phyloP scores from a whole-genome alignment of 2,797 vertebrate genomes.

The Scyliorhinus canicula region DNA sequence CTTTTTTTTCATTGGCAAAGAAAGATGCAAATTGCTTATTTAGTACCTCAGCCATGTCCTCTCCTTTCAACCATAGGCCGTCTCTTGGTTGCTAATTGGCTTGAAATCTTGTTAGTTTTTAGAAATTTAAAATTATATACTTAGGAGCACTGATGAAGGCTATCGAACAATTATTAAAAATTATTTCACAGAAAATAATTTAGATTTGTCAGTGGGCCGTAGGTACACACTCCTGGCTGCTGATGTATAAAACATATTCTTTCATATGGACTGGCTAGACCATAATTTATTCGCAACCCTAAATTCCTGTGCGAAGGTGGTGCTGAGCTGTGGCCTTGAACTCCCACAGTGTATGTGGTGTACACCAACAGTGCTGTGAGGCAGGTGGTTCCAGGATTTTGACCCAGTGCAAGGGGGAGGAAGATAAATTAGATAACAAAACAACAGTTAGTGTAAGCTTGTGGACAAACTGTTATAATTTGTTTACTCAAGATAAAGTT shows the following conservation, averaged over 20 bases:
- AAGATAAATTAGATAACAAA: not conserved
- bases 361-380: no score
- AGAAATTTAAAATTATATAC: not conserved
- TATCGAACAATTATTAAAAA: not conserved
- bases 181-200: not conserved
- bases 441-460: not conserved
- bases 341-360: no score
- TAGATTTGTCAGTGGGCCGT: not conserved
- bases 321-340: no score
- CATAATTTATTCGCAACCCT: no score
- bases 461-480: not conserved
- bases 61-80: no score
- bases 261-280: no score
- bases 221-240: not conserved
- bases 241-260: not conserved
- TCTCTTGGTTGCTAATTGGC: no score
- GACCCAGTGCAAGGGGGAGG: not conserved
- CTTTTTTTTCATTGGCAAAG: no score
- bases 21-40: no score
- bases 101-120: not conserved
- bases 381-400: no score
- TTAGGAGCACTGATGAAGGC: not conserved
- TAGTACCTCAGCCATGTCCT: no score
- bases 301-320: no score
- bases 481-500: not conserved